Conservation (phyloP, 2,113 vertebrate species). For the Otocyon megalotis region DNA sequence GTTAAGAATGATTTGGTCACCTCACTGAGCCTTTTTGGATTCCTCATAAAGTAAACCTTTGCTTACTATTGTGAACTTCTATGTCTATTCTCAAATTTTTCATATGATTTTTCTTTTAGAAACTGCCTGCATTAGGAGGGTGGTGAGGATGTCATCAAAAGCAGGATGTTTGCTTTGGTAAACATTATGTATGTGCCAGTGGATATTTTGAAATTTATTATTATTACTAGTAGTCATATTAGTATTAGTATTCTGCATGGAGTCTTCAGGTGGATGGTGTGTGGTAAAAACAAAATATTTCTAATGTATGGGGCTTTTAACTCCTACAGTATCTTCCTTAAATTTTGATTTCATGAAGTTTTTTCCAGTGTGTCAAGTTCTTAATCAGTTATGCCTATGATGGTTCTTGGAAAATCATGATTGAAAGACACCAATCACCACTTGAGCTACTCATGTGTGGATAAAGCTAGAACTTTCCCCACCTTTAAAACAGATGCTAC, state of each 20-base stretch:
- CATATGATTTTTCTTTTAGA: not conserved
- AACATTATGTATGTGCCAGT: not conserved
- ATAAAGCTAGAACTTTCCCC: not conserved
- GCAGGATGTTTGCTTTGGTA: not conserved
- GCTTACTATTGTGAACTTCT: not conserved
- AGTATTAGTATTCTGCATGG: not conserved
- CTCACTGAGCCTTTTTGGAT: not conserved
- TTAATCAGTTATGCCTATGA: not conserved
- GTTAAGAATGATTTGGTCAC: too few relatives aligned
- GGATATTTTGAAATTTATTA: not conserved
- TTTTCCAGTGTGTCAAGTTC: not conserved
- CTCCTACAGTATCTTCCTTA: not conserved
- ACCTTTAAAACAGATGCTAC: slow-evolving; percentile 93
- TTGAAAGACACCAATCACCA: not conserved
- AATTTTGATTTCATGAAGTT: not conserved
- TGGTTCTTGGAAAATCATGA: too few relatives aligned
- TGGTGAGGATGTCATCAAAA: too few relatives aligned
- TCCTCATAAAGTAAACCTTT: not conserved
- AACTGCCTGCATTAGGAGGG: not conserved
- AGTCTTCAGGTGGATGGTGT: not conserved
- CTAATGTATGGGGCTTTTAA: not conserved
- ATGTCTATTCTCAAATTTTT: not conserved
- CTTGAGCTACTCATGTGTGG: not conserved
- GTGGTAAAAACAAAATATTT: not conserved
- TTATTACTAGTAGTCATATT: not conserved